Evolutionary conservation across 2,113 vertebrate genomes (phyloP).

Genomic region (Empidonax alnorum): DNA sequence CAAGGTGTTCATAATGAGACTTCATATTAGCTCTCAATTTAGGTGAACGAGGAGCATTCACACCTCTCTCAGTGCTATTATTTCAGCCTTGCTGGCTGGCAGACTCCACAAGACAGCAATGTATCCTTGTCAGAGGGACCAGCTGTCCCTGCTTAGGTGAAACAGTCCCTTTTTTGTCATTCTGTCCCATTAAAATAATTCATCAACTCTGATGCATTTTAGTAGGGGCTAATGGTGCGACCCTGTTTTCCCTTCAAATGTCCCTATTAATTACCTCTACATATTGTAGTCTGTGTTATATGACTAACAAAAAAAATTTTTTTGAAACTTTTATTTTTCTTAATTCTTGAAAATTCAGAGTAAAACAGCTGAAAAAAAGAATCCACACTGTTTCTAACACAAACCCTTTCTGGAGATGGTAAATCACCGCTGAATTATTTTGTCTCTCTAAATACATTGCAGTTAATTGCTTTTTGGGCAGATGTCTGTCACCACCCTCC

Average conservation of each 20-base stretch:
- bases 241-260: constrained; percentile 53
- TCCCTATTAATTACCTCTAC: constrained; percentile 34
- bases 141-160: constrained; percentile 68
- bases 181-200: constrained; percentile 69
- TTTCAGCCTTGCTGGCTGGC: constrained; percentile 63
- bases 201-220: constrained; percentile 46
- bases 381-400: neutral
- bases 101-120: constrained; percentile 63
- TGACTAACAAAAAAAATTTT: neutral
- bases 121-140: constrained; percentile 70
- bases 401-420: neutral
- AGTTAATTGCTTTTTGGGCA: constrained; percentile 27
- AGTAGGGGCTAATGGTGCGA: constrained; percentile 41
- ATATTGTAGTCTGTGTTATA: neutral
- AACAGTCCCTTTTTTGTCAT: constrained; percentile 70
- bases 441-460: neutral
- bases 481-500: neutral
- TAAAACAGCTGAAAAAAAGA: neutral
- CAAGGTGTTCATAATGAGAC: constrained; percentile 52
- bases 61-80: constrained; percentile 59
- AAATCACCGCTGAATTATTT: neutral
- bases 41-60: constrained; percentile 52
- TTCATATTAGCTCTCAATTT: constrained; percentile 64
- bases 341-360: neutral
- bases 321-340: neutral